phyloP scores from a whole-genome alignment of 1,140 invertebrate species.

The Marisa cornuarietis region DNA sequence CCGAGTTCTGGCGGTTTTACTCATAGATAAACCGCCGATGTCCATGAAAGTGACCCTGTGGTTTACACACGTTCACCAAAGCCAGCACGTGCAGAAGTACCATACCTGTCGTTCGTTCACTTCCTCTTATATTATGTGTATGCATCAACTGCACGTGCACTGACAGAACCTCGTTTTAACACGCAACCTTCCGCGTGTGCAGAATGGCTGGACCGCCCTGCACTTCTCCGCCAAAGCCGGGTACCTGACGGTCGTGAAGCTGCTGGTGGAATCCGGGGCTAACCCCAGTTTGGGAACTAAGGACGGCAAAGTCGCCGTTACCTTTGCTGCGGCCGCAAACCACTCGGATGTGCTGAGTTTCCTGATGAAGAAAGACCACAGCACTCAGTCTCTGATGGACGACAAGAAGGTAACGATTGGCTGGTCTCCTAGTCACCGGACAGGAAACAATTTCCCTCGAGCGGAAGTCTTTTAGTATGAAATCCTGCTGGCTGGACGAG shows the following conservation, averaged over 20 bases:
- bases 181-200: not conserved
- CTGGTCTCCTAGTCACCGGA: not conserved
- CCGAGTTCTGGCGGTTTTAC: too few species aligned
- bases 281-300: constrained; percentile 81
- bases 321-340: constrained; percentile 95
- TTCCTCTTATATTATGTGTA: too few species aligned
- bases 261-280: constrained; percentile 94
- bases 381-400: constrained; percentile 96
- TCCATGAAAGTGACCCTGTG: too few species aligned
- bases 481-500: too few species aligned
- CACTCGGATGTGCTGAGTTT: constrained; percentile 96
- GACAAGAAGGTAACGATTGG: constrained; percentile 79
- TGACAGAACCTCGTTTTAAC: too few species aligned
- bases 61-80: too few species aligned
- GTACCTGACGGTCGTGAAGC: constrained; percentile 91
- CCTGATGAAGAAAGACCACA: constrained; percentile 96
- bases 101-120: too few species aligned
- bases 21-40: too few species aligned
- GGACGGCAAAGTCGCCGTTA: constrained; percentile 91
- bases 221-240: constrained; percentile 96
- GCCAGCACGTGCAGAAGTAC: too few species aligned
- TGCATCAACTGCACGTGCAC: too few species aligned
- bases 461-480: too few species aligned
- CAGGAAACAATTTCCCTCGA: not conserved
- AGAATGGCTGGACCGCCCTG: constrained; percentile 92